Evolutionary conservation across 2,888 invertebrate species (phyloP).

Genomic region (Morinoia aosen): DNA sequence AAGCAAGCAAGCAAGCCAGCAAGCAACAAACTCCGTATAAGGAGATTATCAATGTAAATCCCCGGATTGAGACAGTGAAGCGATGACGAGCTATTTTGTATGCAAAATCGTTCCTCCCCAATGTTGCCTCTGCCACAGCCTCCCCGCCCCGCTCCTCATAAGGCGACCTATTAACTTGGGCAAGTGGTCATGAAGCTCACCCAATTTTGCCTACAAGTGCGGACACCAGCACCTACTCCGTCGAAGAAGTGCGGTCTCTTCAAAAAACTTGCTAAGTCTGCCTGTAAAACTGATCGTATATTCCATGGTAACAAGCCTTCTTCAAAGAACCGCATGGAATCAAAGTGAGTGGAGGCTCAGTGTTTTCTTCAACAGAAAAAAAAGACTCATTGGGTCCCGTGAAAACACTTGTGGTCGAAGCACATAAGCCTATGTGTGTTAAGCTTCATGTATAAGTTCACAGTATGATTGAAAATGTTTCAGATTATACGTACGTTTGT

Average conservation of each 20-base stretch:
- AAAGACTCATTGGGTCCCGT: not conserved
- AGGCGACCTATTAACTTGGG: not conserved
- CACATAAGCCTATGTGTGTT: too few species aligned
- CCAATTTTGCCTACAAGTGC: not conserved
- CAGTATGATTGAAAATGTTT: too few species aligned
- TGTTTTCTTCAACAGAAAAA: not conserved
- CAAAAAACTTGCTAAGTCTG: not conserved
- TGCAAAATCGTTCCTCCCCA: not conserved
- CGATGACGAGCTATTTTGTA: not conserved
- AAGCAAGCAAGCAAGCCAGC: too few species aligned
- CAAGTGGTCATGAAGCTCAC: not conserved
- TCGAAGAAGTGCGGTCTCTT: not conserved
- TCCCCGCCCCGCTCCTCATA: not conserved
- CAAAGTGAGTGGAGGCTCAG: not conserved
- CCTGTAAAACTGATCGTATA: not conserved
- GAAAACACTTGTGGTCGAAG: too few species aligned
- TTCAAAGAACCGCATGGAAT: not conserved
- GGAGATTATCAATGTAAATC: too few species aligned
- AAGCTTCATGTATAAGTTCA: too few species aligned
- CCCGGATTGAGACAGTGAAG: not conserved
- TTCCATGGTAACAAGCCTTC: not conserved
- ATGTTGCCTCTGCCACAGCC: not conserved
- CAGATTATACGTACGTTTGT: too few species aligned
- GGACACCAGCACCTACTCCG: not conserved
- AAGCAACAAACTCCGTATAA: too few species aligned